phyloP scores from a whole-genome alignment of 2,113 vertebrate species.

The Dasyprocta punctata region DNA sequence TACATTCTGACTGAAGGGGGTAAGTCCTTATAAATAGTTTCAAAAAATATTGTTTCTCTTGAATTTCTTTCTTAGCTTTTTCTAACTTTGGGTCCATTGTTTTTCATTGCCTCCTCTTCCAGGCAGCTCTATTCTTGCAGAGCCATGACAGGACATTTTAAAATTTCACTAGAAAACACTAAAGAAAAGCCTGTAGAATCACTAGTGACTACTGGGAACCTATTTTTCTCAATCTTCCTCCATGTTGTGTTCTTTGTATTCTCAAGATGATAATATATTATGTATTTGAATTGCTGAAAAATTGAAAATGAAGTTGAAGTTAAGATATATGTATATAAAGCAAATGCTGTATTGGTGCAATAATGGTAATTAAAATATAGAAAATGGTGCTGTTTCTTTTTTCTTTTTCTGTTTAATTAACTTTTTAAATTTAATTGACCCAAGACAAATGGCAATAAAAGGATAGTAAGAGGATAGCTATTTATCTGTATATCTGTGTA shows the following conservation, averaged over 20 bases:
- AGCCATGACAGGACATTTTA: conserved; percentile 74
- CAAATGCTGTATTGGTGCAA: conserved; percentile 87
- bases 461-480: neutral
- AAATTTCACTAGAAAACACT: conserved; percentile 81
- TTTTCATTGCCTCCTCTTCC: conserved; percentile 40
- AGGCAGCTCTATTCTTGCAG: conserved; percentile 66
- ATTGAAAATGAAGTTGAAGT: conserved; percentile 83
- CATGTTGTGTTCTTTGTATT: conserved; percentile 85
- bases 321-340: conserved; percentile 88
- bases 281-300: conserved; percentile 86
- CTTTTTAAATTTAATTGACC: neutral
- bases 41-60: neutral
- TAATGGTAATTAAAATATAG: conserved; percentile 86
- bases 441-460: neutral
- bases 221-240: conserved; percentile 81
- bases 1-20: neutral
- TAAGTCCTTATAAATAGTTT: conserved; percentile 42
- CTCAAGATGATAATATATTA: conserved; percentile 88
- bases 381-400: conserved; percentile 71
- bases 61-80: conserved; percentile 37
- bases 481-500: neutral
- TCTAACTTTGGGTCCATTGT: conserved; percentile 67
- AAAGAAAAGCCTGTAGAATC: conserved; percentile 74
- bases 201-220: conserved; percentile 80
- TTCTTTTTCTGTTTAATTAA: conserved; percentile 57